Evolutionary conservation across 1,140 invertebrate species (phyloP), one percentile per base, ranked within the genome.

Genomic region (Anthonomus grandis): DNA sequence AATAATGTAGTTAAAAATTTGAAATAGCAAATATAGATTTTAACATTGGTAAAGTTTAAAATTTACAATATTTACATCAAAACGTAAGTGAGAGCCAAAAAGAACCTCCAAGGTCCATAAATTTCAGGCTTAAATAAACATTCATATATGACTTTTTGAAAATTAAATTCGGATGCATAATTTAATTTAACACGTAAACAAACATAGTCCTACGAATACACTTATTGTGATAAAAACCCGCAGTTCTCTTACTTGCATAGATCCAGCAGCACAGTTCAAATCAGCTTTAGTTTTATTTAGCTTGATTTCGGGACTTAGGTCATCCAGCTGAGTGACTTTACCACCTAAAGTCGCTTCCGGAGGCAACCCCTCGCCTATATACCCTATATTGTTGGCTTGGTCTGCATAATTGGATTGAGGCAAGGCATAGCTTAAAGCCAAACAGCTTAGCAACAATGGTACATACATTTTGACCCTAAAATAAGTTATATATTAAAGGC

Each of bases 181-280:
- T n/a, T n/a, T n/a, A n/a, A n/a, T n/a, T n/a, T n/a, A n/a, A n/a
- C n/a, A n/a, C n/a, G n/a, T n/a, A n/a, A n/a, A n/a, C n/a, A n/a
- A n/a, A n/a, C n/a, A n/a, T n/a, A n/a, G n/a, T n/a, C n/a, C n/a
- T n/a, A n/a, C n/a, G n/a, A n/a, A n/a, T n/a, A n/a, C n/a, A n/a
- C n/a, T n/a, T n/a, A n/a, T n/a, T n/a, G n/a, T n/a, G n/a, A n/a
- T n/a, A n/a, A n/a, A 12, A 12, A 12, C 5, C 37, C 37, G 9
- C 5, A 5, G 9, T 39, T 9, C 5, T 9, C 22, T 25, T 49
- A 57, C 54, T 25, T 57, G 54, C 92, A 94, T 94, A 60, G 86
- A 90, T 13, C 91, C 91, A 21, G 91, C 88, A 25, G 87, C 89
- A 67, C 93, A 95, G 66, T 93, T 93, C 0, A 95, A 77, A 31